Evolutionary conservation across 1,140 invertebrate genomes (phyloP), one percentile per base, ranked within the genome.

Genomic region (Drosophila pandora): DNA sequence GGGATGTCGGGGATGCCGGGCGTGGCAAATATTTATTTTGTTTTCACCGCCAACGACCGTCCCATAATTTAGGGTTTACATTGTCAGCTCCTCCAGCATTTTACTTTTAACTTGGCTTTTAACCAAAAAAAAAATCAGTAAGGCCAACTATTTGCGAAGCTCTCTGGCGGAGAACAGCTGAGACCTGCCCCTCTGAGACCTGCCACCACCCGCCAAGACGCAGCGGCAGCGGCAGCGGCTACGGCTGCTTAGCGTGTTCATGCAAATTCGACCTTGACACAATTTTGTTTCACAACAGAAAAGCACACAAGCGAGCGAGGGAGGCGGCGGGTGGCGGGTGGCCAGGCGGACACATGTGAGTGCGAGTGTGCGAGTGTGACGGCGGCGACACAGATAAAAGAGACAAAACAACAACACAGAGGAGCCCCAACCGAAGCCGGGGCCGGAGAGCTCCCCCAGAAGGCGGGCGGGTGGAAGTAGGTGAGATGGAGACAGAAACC

Each of bases 261-360:
- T 87, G 82, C 84, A 87, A 87, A 87, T 87, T 82, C 71, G 82
- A 88, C 82, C 82, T 87, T 87, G 82, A 87, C 82, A 87, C 82
- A 87, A 87, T 87, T 87, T 72, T 75, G 71, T 88, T 87, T 88
- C 82, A 87, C 76, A 88, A 87, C 83, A 82, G 78, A 87, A 48
- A 81, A 88, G 79, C 82, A 88, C 88, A 87, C 70, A 87, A 76
- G 79, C 64, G 81, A 77, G 77, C 73, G 77, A 69, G 77, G 82
- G 77, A 76, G 81, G 82, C 52, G 30, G 30, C 10, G 50, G 2
- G 55, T 12, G 37, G 65, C 21, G 28, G 7, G 10, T 52, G 54
- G 8, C 30, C 52, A 49, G 45, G 17, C 37, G 64, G 25, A 68
- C 52, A 57, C 48, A 43, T 67, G 56, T 58, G 75, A 17, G 43